These are phyloP conservation scores for Myoxocephalus aenaeus DNA, from an alignment of 2,797 vertebrate species.

Conservation along the genomic window DNA sequence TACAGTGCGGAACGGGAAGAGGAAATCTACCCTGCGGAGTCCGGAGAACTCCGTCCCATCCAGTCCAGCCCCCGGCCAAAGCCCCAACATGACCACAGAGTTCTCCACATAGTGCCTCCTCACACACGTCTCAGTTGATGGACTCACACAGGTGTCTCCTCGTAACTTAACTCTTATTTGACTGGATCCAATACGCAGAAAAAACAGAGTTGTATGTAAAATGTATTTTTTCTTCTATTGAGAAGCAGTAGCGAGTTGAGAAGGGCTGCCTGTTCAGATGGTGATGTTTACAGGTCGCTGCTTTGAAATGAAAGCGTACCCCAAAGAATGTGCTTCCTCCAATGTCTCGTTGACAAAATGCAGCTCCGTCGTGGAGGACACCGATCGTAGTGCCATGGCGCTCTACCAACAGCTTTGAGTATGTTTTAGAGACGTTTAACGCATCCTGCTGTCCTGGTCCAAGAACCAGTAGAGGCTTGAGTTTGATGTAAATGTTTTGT, in stretches of 20 bases:
- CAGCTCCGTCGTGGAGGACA: not conserved
- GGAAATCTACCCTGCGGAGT: conserved; percentile 67
- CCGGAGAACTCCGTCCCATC: conserved; percentile 67
- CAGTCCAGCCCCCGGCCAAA: conserved; percentile 67
- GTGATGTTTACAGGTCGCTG: conserved; percentile 44
- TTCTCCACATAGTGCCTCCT: conserved; percentile 37
- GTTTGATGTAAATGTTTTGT: not conserved
- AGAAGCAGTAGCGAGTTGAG: conserved; percentile 10
- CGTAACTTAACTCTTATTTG: not conserved
- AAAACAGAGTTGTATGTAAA: not conserved
- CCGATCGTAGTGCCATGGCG: not conserved
- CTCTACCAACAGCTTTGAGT: not conserved
- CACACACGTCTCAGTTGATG: not conserved
- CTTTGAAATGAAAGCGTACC: conserved; percentile 22
- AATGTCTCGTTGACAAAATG: conserved; percentile 1
- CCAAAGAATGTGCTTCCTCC: not conserved
- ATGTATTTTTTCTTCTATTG: conserved; percentile 61
- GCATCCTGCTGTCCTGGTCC: not conserved
- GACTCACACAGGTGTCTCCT: conserved; percentile 1
- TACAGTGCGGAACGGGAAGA: conserved; percentile 87
- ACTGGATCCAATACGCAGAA: not conserved
- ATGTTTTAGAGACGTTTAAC: not conserved
- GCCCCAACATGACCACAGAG: conserved; percentile 37
- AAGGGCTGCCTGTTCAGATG: conserved; percentile 38
- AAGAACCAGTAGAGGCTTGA: not conserved